These are phyloP conservation scores for Euura lappo DNA, from an alignment of 1,140 invertebrate species.

Conservation along the genomic window DNA sequence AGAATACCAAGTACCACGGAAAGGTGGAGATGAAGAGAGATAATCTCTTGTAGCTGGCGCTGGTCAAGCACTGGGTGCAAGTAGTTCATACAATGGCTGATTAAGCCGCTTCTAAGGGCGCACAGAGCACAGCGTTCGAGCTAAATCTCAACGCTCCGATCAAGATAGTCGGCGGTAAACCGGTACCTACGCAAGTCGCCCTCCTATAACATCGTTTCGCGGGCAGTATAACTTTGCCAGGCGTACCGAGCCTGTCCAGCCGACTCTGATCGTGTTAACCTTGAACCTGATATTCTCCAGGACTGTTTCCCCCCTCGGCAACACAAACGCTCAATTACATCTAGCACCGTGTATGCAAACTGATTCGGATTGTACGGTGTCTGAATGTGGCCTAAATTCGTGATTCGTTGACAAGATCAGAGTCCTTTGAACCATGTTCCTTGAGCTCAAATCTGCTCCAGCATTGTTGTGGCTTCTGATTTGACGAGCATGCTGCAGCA, in stretches of 20 bases:
- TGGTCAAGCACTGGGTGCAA: conserved; percentile 21
- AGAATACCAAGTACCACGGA: not conserved
- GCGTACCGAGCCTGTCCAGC: not conserved
- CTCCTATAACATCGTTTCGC: not conserved
- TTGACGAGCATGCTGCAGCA: too few relatives aligned
- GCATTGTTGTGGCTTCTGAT: too few relatives aligned
- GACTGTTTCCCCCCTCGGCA: not conserved
- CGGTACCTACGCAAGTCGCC: conserved; percentile 8
- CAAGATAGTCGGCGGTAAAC: conserved; percentile 34
- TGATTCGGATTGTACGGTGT: not conserved
- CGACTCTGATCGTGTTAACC: not conserved
- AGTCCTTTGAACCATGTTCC: not conserved
- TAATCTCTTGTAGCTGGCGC: not conserved
- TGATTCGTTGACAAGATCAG: not conserved
- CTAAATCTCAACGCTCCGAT: conserved; percentile 41
- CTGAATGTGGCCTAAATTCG: not conserved
- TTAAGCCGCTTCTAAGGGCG: conserved; percentile 52
- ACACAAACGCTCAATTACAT: not conserved
- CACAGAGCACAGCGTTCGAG: conserved; percentile 38
- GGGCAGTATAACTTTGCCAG: not conserved
- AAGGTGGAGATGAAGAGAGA: not conserved
- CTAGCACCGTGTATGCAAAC: not conserved
- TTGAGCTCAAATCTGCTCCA: too few relatives aligned
- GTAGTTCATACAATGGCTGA: conserved; percentile 42
- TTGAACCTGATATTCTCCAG: conserved; percentile 1